Conservation (phyloP, 1,140 invertebrate species). For the Drosophila murphyi region DNA sequence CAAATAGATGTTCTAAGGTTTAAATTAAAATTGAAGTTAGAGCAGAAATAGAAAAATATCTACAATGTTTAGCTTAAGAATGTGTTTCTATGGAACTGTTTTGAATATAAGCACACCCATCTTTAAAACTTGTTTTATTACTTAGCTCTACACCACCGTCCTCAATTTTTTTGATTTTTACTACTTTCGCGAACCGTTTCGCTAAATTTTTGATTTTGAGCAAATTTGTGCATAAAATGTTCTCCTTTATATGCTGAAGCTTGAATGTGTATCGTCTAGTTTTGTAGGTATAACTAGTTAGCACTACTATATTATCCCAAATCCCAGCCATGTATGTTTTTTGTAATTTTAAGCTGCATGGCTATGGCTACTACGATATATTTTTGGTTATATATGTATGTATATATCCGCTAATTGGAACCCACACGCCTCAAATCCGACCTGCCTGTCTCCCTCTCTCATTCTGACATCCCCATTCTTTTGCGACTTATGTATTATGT, state of each 20-base stretch:
- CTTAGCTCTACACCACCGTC: constrained; percentile 25
- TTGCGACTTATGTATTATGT: constrained; percentile 66
- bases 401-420: constrained; percentile 18
- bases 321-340: constrained; percentile 32
- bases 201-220: constrained; percentile 66
- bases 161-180: constrained; percentile 13
- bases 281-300: constrained; percentile 39
- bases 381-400: constrained; percentile 34
- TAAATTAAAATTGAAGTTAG: constrained; percentile 2
- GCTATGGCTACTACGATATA: constrained; percentile 42
- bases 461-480: neutral
- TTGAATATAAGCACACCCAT: constrained; percentile 7
- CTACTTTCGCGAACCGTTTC: constrained; percentile 36
- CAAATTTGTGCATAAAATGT: constrained; percentile 62
- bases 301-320: constrained; percentile 42
- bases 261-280: constrained; percentile 47
- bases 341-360: neutral
- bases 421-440: constrained; percentile 14
- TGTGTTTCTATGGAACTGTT: constrained; percentile 24
- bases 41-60: constrained; percentile 32
- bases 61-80: constrained; percentile 23
- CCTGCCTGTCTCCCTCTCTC: constrained; percentile 1
- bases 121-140: neutral
- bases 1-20: neutral
- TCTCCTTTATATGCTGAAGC: constrained; percentile 66